Evolutionary conservation across 2,113 vertebrate genomes (phyloP).

Genomic region (Gorsachius goisagi): DNA sequence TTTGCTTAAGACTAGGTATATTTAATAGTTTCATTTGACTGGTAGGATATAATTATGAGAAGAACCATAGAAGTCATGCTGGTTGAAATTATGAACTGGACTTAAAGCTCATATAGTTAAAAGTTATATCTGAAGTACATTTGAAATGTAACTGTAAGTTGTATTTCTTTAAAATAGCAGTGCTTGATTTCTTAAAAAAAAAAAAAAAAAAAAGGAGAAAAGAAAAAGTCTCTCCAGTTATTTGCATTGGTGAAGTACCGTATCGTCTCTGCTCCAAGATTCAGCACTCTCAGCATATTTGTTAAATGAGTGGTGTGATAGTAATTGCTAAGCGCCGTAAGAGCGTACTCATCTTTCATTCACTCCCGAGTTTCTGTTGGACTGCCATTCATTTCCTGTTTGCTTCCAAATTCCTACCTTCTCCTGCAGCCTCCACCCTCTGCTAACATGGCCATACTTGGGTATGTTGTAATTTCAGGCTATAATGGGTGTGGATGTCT

Average conservation of each 20-base stretch:
- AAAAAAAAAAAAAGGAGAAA: neutral
- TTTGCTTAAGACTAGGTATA: neutral
- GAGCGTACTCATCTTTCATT: neutral
- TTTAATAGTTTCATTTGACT: neutral
- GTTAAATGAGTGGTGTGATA: neutral
- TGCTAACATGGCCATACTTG: slow-evolving; percentile 42
- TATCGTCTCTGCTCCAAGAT: neutral
- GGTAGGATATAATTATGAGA: neutral
- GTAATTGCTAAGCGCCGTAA: neutral
- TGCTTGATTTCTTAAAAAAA: neutral
- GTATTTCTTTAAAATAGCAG: neutral
- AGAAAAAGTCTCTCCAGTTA: neutral
- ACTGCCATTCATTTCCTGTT: slow-evolving; percentile 61
- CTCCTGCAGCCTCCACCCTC: slow-evolving; percentile 42
- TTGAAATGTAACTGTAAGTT: neutral
- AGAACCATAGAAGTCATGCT: neutral
- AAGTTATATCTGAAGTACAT: neutral
- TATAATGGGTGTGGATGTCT: slow-evolving; percentile 40
- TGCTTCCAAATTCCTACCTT: slow-evolving; percentile 64
- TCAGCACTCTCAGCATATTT: neutral
- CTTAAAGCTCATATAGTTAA: neutral
- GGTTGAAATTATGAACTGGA: neutral
- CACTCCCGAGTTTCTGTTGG: slow-evolving; percentile 25
- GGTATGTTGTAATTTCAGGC: slow-evolving; percentile 52
- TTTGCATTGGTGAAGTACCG: neutral